A percentile compares a stretch with the other conserved stretches of the same genome.
Conservation (phyloP, 2,888 invertebrate genomes). For the Strigamia crassipes region DNA sequence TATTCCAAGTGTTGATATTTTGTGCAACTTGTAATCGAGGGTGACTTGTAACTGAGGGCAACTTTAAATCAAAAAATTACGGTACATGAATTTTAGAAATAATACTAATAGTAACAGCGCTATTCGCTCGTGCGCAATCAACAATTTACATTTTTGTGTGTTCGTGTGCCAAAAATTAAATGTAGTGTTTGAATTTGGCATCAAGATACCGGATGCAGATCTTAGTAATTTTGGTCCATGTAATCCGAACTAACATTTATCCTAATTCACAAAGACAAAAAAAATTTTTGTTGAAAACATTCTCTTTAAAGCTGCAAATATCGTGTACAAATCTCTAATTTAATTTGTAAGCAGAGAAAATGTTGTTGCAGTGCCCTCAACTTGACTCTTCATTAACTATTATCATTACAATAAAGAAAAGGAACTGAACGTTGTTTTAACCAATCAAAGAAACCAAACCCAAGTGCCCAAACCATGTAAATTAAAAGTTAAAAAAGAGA, state of each 20-base stretch:
- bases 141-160: too few species aligned
- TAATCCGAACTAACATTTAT: neutral
- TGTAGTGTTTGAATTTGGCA: too few species aligned
- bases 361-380: slow-evolving; percentile 16
- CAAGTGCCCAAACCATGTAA: neutral
- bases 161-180: too few species aligned
- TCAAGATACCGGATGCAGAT: too few species aligned
- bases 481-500: neutral
- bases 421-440: neutral
- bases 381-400: slow-evolving; percentile 29
- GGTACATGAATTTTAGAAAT: too few species aligned
- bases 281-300: neutral
- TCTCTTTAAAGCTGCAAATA: slow-evolving; percentile 17
- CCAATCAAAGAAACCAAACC: neutral
- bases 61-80: too few species aligned
- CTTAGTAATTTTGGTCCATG: too few species aligned
- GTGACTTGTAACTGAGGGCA: too few species aligned
- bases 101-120: too few species aligned
- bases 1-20: too few species aligned
- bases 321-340: neutral
- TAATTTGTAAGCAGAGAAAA: slow-evolving; percentile 2
- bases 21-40: too few species aligned
- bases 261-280: neutral
- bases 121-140: too few species aligned
- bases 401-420: neutral